These are phyloP conservation scores for Leptopilina drosophilae DNA, from an alignment of 2,888 invertebrate species.

Conservation along the genomic window DNA sequence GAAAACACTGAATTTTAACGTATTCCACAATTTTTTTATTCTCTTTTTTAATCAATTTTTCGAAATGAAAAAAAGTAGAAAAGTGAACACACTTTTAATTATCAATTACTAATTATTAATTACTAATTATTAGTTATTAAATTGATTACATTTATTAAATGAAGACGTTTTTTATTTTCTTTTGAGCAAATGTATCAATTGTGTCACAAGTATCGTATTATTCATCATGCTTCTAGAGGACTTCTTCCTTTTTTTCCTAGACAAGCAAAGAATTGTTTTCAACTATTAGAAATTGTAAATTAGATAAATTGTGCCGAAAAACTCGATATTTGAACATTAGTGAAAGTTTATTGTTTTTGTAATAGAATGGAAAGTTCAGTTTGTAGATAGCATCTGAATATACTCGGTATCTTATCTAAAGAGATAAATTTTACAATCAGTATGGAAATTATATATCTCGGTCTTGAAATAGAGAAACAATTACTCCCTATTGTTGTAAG, in stretches of 20 bases:
- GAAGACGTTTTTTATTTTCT: no score
- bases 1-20: not conserved
- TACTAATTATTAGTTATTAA: no score
- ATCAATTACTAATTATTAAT: no score
- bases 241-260: not conserved
- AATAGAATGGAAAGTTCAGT: no score
- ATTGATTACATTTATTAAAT: no score
- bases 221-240: not conserved
- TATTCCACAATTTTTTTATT: not conserved
- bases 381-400: not conserved
- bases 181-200: not conserved
- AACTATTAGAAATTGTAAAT: not conserved
- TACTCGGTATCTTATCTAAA: not conserved
- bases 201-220: not conserved
- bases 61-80: no score
- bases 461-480: constrained; percentile 10
- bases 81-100: no score
- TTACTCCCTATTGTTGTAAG: constrained; percentile 9
- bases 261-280: not conserved
- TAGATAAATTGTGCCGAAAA: not conserved
- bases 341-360: no score
- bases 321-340: no score
- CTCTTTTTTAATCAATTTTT: no score
- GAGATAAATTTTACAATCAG: constrained; percentile 18
- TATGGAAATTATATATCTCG: not conserved